These are phyloP conservation scores for Periophthalmus magnuspinnatus DNA, from an alignment of 2,797 vertebrate species.

Conservation along the genomic window DNA sequence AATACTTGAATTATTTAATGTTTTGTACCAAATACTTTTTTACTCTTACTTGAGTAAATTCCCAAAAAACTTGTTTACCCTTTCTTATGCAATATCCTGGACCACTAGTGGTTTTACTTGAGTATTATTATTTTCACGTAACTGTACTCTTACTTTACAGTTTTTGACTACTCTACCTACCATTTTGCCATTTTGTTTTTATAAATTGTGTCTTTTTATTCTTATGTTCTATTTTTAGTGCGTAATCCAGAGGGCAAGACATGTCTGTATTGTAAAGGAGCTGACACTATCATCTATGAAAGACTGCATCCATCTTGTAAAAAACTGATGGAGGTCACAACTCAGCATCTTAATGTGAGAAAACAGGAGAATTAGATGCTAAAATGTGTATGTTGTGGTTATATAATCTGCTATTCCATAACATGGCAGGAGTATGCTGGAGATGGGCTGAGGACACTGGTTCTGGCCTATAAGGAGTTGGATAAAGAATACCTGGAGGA, in stretches of 20 bases:
- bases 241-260: slow-evolving; percentile 85
- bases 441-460: slow-evolving; percentile 89
- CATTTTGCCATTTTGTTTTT: too few species aligned
- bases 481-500: slow-evolving; percentile 79
- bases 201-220: background rate
- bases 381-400: slow-evolving; percentile 64
- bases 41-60: too few species aligned
- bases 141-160: too few species aligned
- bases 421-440: slow-evolving; percentile 89
- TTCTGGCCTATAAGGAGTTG: slow-evolving; percentile 87
- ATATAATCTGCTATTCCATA: background rate
- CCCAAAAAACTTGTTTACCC: too few species aligned
- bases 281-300: slow-evolving; percentile 90
- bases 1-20: too few species aligned
- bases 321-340: slow-evolving; percentile 80
- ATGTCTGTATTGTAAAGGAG: slow-evolving; percentile 93
- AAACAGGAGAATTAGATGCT: accelerated
- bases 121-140: too few species aligned
- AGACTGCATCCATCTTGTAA: slow-evolving; percentile 82
- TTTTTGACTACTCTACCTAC: too few species aligned
- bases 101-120: too few species aligned
- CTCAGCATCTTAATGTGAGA: slow-evolving; percentile 86
- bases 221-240: slow-evolving; percentile 68
- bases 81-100: too few species aligned
- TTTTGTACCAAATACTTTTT: too few species aligned